Conservation (phyloP, 2,113 vertebrate genomes). For the Prunella fulvescens region DNA sequence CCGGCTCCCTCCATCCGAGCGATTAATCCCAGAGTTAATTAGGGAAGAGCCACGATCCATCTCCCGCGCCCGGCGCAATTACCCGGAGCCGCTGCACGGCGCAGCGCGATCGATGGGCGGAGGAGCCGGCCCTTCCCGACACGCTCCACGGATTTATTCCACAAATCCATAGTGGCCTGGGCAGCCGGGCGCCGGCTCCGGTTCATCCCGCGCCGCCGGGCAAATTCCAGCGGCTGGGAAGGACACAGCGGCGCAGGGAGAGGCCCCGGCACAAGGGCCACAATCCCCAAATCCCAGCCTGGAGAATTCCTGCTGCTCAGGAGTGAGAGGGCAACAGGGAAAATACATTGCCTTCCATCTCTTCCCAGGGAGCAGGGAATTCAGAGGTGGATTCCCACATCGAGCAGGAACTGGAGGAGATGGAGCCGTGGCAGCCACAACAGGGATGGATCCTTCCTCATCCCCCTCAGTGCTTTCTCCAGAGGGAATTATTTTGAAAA, state of each 20-base stretch:
- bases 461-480: neutral
- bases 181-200: neutral
- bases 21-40: slow-evolving; percentile 21
- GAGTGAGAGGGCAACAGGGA: neutral
- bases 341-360: accelerated
- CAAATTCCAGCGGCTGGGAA: neutral
- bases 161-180: neutral
- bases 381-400: neutral
- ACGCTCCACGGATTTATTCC: neutral
- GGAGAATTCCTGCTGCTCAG: neutral
- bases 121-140: neutral
- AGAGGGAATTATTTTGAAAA: neutral
- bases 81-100: neutral
- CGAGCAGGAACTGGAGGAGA: neutral
- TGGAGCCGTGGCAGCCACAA: accelerated
- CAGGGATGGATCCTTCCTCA: neutral
- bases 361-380: neutral
- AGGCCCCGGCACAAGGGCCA: neutral
- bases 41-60: neutral
- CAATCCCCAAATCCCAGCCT: neutral
- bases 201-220: neutral
- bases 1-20: neutral
- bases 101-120: neutral
- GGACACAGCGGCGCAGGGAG: accelerated
- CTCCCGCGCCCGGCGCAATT: neutral